These are phyloP conservation scores for Hypsopygia costalis DNA, from an alignment of 2,888 invertebrate species.

Conservation along the genomic window DNA sequence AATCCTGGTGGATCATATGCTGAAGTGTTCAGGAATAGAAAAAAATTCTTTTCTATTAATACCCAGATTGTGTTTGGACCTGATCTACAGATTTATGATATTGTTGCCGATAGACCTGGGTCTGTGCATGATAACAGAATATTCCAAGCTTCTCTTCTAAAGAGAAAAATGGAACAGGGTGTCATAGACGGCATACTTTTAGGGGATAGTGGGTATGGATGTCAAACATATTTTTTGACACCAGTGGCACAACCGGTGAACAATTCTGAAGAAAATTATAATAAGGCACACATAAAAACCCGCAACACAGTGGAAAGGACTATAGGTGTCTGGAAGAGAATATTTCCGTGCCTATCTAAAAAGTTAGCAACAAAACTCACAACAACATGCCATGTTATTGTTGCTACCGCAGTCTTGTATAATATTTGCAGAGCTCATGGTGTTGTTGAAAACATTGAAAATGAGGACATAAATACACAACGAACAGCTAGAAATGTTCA, in stretches of 20 bases:
- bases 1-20: too few species aligned
- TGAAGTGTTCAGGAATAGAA: conserved; percentile 3
- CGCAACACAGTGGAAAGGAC: conserved; percentile 7
- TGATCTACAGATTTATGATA: conserved; percentile 8
- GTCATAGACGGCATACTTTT: conserved; percentile 7
- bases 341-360: conserved; percentile 1
- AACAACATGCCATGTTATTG: too few species aligned
- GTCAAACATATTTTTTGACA: conserved; percentile 1
- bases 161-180: conserved; percentile 3
- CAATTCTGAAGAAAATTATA: conserved; percentile 4
- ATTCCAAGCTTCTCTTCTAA: not conserved
- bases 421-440: too few species aligned
- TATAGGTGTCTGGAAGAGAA: conserved; percentile 10
- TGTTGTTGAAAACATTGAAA: too few species aligned
- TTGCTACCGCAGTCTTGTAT: too few species aligned
- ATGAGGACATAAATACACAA: too few species aligned
- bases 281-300: conserved; percentile 10
- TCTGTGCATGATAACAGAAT: not conserved
- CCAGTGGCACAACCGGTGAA: too few species aligned
- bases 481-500: too few species aligned
- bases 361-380: too few species aligned
- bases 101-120: conserved; percentile 9
- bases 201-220: conserved; percentile 6
- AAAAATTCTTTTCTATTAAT: conserved; percentile 7
- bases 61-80: conserved; percentile 7